Percentiles rank a stretch among this genome's conserved stretches.
Evolutionary conservation across 2,113 vertebrate genomes (phyloP).

Genomic region (Myodes glareolus): DNA sequence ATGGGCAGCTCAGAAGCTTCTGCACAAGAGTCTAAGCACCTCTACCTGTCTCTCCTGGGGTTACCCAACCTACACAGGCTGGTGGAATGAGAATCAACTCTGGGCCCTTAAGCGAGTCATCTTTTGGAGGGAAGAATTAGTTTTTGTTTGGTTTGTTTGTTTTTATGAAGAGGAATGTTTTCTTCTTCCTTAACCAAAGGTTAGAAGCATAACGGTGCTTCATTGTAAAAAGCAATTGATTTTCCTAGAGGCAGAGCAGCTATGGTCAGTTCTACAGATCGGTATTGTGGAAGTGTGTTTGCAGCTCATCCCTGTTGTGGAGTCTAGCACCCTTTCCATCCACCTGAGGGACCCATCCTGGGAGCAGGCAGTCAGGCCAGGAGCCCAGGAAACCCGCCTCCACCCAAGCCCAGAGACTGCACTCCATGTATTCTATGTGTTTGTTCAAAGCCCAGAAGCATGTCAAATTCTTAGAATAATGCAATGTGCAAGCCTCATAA

Average conservation of each 20-base stretch:
- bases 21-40: rapidly evolving
- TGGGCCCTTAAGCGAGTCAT: background rate
- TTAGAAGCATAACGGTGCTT: background rate
- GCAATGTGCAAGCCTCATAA: background rate
- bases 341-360: background rate
- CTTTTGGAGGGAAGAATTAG: background rate
- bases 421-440: background rate
- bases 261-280: constrained; percentile 34
- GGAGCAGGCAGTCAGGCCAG: background rate
- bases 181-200: constrained; percentile 22
- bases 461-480: background rate
- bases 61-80: background rate
- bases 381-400: background rate
- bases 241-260: constrained; percentile 58
- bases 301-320: background rate
- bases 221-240: constrained; percentile 74
- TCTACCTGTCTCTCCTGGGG: background rate
- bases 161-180: constrained; percentile 29
- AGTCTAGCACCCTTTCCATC: background rate
- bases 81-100: background rate
- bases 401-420: background rate
- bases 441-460: background rate
- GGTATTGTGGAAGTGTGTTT: background rate
- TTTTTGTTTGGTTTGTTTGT: background rate
- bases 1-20: background rate